Evolutionary conservation across 2,113 vertebrate species (phyloP).

Genomic region (Dasyurus viverrinus): DNA sequence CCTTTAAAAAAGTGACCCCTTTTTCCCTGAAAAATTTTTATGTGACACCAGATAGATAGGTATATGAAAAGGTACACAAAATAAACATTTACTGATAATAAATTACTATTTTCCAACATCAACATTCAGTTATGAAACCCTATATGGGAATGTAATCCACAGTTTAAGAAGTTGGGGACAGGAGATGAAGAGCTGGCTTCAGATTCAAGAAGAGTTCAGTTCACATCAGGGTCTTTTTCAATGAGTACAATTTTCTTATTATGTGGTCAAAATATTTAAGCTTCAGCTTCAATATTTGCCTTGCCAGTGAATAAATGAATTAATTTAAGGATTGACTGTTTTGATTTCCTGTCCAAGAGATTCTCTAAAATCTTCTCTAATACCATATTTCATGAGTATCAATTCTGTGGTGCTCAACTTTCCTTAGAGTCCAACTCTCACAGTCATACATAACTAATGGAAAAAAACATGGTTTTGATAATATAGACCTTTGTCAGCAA

Average conservation of each 20-base stretch:
- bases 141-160: too few species aligned
- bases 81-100: too few species aligned
- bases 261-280: not conserved
- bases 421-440: not conserved
- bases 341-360: not conserved
- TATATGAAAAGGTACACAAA: too few species aligned
- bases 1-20: too few species aligned
- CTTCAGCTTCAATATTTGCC: not conserved
- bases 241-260: not conserved
- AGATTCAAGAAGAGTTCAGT: not conserved
- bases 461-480: not conserved
- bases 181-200: not conserved
- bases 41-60: too few species aligned
- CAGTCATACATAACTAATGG: not conserved
- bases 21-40: too few species aligned
- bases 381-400: not conserved
- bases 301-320: not conserved
- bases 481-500: not conserved
- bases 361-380: not conserved
- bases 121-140: too few species aligned
- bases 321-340: not conserved
- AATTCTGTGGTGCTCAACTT: not conserved
- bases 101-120: too few species aligned
- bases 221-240: not conserved
- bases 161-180: too few species aligned